Conservation (phyloP, 2,113 vertebrate species). For the Lonchura striata region DNA sequence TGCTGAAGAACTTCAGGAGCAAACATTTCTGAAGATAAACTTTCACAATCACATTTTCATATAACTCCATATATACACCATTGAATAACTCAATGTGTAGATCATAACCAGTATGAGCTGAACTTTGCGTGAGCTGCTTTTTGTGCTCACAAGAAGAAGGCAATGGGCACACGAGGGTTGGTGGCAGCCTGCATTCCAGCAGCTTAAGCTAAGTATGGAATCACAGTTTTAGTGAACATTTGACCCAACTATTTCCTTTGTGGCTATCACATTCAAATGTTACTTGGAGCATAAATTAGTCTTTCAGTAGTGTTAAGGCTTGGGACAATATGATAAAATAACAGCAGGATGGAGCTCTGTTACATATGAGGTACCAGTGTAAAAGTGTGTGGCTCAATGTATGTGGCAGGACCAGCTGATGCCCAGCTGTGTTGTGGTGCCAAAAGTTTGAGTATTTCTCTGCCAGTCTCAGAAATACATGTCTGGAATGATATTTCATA, state of each 20-base stretch:
- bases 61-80: not conserved
- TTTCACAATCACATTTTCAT: not conserved
- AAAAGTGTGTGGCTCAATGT: not conserved
- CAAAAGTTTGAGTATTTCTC: not conserved
- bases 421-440: not conserved
- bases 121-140: not conserved
- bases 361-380: fast-evolving
- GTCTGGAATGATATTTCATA: not conserved
- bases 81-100: not conserved
- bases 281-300: not conserved
- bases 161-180: fast-evolving
- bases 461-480: not conserved
- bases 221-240: not conserved
- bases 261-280: not conserved
- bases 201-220: not conserved
- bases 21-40: not conserved
- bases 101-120: not conserved
- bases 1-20: not conserved
- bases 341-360: not conserved
- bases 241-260: not conserved
- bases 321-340: not conserved
- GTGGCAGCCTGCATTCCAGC: not conserved
- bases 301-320: not conserved
- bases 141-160: not conserved
- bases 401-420: not conserved